Evolutionary conservation across 2,888 invertebrate genomes (phyloP).

Genomic region (Bibio marci): DNA sequence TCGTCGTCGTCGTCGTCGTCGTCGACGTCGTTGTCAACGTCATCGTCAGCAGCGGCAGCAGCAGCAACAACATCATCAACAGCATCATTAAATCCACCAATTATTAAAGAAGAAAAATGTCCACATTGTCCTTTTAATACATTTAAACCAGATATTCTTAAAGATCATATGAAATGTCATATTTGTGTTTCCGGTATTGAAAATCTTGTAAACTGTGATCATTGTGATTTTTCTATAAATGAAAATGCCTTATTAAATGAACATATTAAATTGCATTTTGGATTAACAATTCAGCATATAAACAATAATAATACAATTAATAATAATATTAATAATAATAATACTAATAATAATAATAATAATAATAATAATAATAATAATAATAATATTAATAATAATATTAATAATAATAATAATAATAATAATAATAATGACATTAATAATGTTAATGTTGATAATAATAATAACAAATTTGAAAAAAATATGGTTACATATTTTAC

Average conservation of each 20-base stretch:
- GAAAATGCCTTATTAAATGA: conserved; percentile 59
- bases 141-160: conserved; percentile 50
- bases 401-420: not conserved
- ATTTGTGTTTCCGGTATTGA: conserved; percentile 37
- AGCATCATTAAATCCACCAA: no score
- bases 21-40: not conserved
- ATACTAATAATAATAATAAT: conserved; percentile 15
- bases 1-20: not conserved
- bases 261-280: conserved; percentile 64
- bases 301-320: conserved; percentile 6
- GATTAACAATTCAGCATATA: conserved; percentile 10
- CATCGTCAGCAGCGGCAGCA: not conserved
- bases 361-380: no score
- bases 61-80: not conserved
- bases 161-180: conserved; percentile 61
- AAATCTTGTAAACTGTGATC: conserved; percentile 52
- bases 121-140: conserved; percentile 67
- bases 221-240: conserved; percentile 66
- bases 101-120: conserved; percentile 31
- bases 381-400: conserved; percentile 14
- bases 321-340: conserved; percentile 2
- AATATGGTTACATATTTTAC: conserved; percentile 23
- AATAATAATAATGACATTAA: conserved; percentile 15
- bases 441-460: conserved; percentile 4
- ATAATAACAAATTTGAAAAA: conserved; percentile 13